Percentiles rank a stretch among this genome's conserved stretches.
phyloP scores from a whole-genome alignment of 2,113 vertebrate species.

The Illadopsis cleaveri region DNA sequence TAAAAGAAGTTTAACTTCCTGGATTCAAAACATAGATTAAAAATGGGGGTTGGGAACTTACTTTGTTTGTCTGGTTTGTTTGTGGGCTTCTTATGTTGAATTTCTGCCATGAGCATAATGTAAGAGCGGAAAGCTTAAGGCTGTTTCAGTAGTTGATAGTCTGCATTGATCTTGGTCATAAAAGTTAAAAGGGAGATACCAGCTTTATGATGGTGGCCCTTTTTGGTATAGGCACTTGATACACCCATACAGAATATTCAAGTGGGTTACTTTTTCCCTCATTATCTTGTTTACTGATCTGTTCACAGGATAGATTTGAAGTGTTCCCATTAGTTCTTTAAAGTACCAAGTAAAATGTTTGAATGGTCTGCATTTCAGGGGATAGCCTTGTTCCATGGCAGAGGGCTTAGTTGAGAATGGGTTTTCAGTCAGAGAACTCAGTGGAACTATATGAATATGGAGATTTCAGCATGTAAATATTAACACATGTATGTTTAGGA shows the following conservation, averaged over 20 bases:
- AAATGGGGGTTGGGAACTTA: neutral
- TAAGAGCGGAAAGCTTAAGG: neutral
- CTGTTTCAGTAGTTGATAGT: neutral
- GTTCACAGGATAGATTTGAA: neutral
- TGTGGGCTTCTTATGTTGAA: neutral
- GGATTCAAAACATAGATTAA: neutral
- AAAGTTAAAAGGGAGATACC: neutral
- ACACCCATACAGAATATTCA: neutral
- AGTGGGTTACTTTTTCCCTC: neutral
- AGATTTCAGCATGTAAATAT: neutral
- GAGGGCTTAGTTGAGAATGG: neutral
- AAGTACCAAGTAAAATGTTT: neutral
- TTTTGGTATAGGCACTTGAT: neutral
- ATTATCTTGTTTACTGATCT: neutral
- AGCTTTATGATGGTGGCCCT: neutral
- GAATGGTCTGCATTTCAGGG: neutral
- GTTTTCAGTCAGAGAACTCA: neutral
- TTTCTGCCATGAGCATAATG: neutral
- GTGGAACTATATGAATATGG: neutral
- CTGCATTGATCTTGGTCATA: neutral
- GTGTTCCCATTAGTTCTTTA: neutral
- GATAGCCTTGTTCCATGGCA: neutral
- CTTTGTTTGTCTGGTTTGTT: neutral
- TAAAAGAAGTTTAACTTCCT: neutral
- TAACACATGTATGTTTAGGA: neutral